A percentile compares a stretch with the other conserved stretches of the same genome.
Evolutionary conservation across 2,888 invertebrate species (phyloP).

Genomic region (Ferdinandea cuprea): DNA sequence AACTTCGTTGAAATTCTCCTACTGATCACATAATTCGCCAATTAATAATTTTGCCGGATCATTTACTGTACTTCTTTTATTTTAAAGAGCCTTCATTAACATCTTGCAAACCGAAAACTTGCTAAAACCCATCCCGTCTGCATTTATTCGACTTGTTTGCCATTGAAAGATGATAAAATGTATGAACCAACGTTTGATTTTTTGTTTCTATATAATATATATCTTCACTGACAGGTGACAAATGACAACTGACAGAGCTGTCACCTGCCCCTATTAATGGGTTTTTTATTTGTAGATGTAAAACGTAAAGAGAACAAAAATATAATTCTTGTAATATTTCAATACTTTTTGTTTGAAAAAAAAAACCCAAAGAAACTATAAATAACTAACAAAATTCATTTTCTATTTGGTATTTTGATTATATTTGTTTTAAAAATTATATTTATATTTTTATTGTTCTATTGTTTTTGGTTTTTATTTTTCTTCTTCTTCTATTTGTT

Average conservation of each 20-base stretch:
- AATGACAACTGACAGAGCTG: slow-evolving; percentile 23
- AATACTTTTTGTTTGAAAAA: slow-evolving; percentile 12
- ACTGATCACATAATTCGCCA: no score
- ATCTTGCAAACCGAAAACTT: slow-evolving; percentile 5
- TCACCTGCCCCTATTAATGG: slow-evolving; percentile 48
- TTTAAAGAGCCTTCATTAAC: background rate
- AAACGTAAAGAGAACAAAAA: slow-evolving; percentile 39
- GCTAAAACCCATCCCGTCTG: slow-evolving; percentile 15
- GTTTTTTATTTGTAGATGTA: slow-evolving; percentile 24
- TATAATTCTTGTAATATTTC: slow-evolving; percentile 40
- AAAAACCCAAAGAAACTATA: slow-evolving; percentile 1
- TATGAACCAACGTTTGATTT: slow-evolving; percentile 69
- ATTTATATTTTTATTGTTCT: slow-evolving; percentile 74
- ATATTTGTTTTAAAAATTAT: slow-evolving; percentile 72
- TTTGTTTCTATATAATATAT: slow-evolving; percentile 38
- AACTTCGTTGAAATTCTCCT: no score
- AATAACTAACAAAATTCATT: slow-evolving; percentile 51
- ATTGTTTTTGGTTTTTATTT: slow-evolving; percentile 42
- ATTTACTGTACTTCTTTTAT: no score
- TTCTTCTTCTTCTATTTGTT: slow-evolving; percentile 63
- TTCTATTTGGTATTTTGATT: slow-evolving; percentile 73
- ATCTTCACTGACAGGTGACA: slow-evolving; percentile 62
- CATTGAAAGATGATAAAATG: slow-evolving; percentile 72
- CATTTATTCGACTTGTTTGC: slow-evolving; percentile 50
- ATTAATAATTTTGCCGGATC: no score